These are phyloP conservation scores for Tethea ocularis DNA, from an alignment of 2,888 invertebrate genomes.

Conservation along the genomic window DNA sequence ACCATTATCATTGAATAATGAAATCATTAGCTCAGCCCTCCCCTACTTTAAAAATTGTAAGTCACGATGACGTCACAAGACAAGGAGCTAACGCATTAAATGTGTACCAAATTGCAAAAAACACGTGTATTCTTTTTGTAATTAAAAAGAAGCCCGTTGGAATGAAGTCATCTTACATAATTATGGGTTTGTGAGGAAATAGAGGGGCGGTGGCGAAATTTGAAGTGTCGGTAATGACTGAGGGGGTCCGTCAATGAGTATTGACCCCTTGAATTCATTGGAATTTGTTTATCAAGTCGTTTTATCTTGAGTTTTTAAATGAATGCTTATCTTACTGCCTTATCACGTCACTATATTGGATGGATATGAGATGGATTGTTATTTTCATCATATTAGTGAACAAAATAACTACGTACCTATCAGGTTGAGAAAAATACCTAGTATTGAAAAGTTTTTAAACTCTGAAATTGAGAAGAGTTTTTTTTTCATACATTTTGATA, in stretches of 20 bases:
- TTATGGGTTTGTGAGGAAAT: constrained; percentile 26
- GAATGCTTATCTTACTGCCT: neutral
- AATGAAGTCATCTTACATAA: constrained; percentile 56
- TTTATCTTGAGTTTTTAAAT: neutral
- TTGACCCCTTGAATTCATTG: constrained; percentile 1
- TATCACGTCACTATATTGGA: no score
- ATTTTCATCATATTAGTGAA: no score
- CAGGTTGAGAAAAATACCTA: no score
- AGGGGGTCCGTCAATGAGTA: neutral
- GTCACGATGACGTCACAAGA: constrained; percentile 30
- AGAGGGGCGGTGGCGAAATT: constrained; percentile 5
- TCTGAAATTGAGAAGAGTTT: no score
- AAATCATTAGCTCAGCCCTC: constrained; percentile 3
- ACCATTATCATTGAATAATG: constrained; percentile 11
- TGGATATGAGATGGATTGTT: no score
- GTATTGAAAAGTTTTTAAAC: no score
- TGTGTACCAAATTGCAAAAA: constrained; percentile 40
- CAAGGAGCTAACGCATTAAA: constrained; percentile 23
- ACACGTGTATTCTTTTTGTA: constrained; percentile 51
- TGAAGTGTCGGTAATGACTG: constrained; percentile 4
- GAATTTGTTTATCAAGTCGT: neutral
- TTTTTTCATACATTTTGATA: no score
- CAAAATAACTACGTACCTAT: no score
- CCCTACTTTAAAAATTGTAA: constrained; percentile 29
- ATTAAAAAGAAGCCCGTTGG: constrained; percentile 47